phyloP scores from a whole-genome alignment of 2,888 invertebrate genomes.

The Coenonympha glycerion region DNA sequence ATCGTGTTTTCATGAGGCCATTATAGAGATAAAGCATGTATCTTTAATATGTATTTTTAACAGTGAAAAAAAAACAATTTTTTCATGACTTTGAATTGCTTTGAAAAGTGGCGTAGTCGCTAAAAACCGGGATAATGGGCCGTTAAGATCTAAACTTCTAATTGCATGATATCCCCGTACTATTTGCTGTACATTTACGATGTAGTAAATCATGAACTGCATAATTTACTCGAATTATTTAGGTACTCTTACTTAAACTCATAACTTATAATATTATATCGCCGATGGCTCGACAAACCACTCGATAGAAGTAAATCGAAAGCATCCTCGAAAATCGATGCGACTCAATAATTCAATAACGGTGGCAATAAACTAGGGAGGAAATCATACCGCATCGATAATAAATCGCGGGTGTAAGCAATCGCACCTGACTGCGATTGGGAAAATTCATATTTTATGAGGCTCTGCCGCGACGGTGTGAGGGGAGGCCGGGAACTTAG shows the following conservation, averaged over 20 bases:
- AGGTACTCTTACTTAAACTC: too few relatives aligned
- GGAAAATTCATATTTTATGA: slow-evolving; percentile 69
- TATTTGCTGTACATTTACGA: slow-evolving; percentile 1
- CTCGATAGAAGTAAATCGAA: slow-evolving; percentile 6
- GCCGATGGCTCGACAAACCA: slow-evolving; percentile 16
- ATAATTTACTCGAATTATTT: slow-evolving; percentile 6
- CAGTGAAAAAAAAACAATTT: too few relatives aligned
- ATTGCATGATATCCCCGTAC: slow-evolving; percentile 7
- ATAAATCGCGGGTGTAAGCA: slow-evolving; percentile 61
- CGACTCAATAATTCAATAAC: slow-evolving; percentile 32
- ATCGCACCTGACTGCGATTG: slow-evolving; percentile 69
- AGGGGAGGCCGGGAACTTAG: not conserved
- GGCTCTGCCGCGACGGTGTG: slow-evolving; percentile 24
- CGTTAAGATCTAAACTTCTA: slow-evolving; percentile 9
- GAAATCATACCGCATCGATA: slow-evolving; percentile 44
- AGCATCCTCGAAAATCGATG: slow-evolving; percentile 24
- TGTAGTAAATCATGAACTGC: slow-evolving; percentile 9
- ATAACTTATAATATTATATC: too few relatives aligned
- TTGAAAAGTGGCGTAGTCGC: too few relatives aligned
- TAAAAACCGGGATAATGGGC: too few relatives aligned
- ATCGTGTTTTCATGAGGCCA: too few relatives aligned
- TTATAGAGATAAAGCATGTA: too few relatives aligned
- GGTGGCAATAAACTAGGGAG: slow-evolving; percentile 28
- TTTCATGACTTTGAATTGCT: too few relatives aligned
- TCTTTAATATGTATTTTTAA: too few relatives aligned